Base-by-base conservation (phyloP, 2,888 invertebrate genomes). In the Sinopyrophorus schimmeli region DNA sequence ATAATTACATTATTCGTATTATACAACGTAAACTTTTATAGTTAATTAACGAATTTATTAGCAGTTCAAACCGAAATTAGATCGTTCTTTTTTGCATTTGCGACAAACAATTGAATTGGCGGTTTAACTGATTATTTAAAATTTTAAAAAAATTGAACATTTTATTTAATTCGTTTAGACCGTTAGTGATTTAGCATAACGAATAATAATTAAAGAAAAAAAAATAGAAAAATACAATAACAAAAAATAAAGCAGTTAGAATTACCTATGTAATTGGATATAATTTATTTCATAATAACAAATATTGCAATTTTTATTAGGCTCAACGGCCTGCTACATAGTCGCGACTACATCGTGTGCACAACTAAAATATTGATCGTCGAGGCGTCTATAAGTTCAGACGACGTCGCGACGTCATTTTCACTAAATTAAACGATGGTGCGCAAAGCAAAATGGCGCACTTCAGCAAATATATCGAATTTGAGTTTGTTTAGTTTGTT, bases 271-370 rank as follows among this genome's bases (percentile, higher is more conserved):
- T 38, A 16, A 38, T 11, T 21, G 28, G 26, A 18, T 39, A 34
- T 27, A 38, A 40, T 34, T 7, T 34, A 49, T 49, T 24, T 44
- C 30, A 43, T 44, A 42, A 39, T 60, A 58, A 49, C 43, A 40
- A 41, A 31, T 49, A 55, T 55, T 56, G 47, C 44, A 51, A 46
- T 52, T 49, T 59, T 42, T 35, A 40, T 34, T 40, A 61, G 63
- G 61, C 61, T 57, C 46, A 44, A 60, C 39, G 64, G 67, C 67
- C 65, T 57, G 55, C 51, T 52, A 44, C 41, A 53, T 58, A 49
- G 53, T 57, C 55, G 41, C 58, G 65, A 64, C 71, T 71, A 71
- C 71, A 71, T 71, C 68, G 59, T 70, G 67, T 63, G 64, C 56
- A 54, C 62, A 62, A 71, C 70, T 71, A 61, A 52, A 54, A 42